Base-by-base conservation (phyloP, 2,797 vertebrate genomes). In the Dermochelys coriacea region DNA sequence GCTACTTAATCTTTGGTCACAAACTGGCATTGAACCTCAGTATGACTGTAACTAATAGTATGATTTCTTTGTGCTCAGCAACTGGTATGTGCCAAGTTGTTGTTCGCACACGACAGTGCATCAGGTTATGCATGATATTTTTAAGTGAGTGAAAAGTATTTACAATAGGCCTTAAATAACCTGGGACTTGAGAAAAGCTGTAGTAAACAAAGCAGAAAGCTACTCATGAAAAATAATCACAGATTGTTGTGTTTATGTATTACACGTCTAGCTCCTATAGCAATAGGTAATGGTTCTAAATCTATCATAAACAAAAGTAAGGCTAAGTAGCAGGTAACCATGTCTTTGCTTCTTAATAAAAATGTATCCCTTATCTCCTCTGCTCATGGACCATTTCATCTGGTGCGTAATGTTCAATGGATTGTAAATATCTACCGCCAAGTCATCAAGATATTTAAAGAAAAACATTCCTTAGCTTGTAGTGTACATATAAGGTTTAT, bases 21-120 rank as follows among this genome's bases (percentile, higher is more conserved):
- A 91, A 55, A 31, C 16, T 4, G 81, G 54, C 81, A 75, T 5
- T 0, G 8, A 87, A 34, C 12, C 4, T 23, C 4, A 2, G 0
- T 78, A 25, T 12, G 3, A 52, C 15, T 5, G 6, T 86, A 0
- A 1, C 79, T 85, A 50, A 90, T 88, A 90, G 51, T 23, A 19
- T 83, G 8, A 8, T 74, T 89, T 87, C 79, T 95, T 95, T 93
- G 68, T 93, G 75, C 82, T 90, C 45, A 89, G 85, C 61, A 91
- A 79, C 55, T 77, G 78, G 71, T 80, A 77, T 84, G 47, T 88
- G 80, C 71, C 85, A 64, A 15, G 85, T 64, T 57, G 68, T 88
- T 31, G 23, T 80, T 89, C 61, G 14, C 75, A 34, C 54, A 51
- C 86, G 71, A 34, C 7, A 84, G 80, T 16, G 27, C 49, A 81